phyloP scores from a whole-genome alignment of 2,113 vertebrate genomes.

The Camelus bactrianus region DNA sequence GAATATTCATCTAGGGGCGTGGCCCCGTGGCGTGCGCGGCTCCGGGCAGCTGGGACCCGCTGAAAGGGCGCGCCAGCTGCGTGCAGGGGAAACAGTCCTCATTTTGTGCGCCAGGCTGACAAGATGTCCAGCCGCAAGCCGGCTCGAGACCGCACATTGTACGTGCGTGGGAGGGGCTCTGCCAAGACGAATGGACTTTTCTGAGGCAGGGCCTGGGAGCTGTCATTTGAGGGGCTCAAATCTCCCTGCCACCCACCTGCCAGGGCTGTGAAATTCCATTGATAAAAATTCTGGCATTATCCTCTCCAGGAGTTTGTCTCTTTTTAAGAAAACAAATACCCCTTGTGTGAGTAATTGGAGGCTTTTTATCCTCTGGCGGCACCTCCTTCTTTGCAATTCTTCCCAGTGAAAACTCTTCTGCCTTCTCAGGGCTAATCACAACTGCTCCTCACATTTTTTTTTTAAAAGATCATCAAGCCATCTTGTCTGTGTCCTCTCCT shows the following conservation, averaged over 20 bases:
- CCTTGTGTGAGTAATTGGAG: slow-evolving; percentile 45
- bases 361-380: slow-evolving; percentile 28
- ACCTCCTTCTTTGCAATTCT: neutral
- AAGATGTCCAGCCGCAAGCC: neutral
- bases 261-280: slow-evolving; percentile 55
- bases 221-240: neutral
- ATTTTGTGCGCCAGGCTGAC: slow-evolving; percentile 39
- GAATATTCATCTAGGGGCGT: slow-evolving; percentile 73
- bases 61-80: slow-evolving; percentile 67
- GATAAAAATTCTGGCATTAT: slow-evolving; percentile 57
- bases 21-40: neutral
- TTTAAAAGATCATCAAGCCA: neutral
- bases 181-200: slow-evolving; percentile 20
- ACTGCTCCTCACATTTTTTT: neutral
- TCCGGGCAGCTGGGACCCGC: neutral
- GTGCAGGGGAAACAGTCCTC: slow-evolving; percentile 34
- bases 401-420: neutral
- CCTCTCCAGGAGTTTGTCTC: slow-evolving; percentile 21
- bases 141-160: neutral
- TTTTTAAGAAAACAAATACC: slow-evolving; percentile 49
- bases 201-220: neutral
- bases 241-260: slow-evolving; percentile 57
- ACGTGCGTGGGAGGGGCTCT: neutral
- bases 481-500: neutral
- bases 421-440: neutral